These are phyloP conservation scores for Corythornis madagascariensis DNA, from an alignment of 2,113 vertebrate species.

Conservation along the genomic window DNA sequence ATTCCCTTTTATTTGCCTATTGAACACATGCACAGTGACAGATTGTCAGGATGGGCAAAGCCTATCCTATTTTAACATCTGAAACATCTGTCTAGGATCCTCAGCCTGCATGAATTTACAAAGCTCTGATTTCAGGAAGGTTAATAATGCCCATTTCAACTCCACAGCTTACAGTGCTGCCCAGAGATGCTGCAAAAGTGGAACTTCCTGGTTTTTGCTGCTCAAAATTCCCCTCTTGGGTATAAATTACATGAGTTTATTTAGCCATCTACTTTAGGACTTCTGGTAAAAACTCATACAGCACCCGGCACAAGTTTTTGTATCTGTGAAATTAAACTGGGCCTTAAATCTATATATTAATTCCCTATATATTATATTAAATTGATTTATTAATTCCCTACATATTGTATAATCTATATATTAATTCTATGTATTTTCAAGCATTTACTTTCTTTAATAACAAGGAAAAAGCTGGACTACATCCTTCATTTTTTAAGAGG, in stretches of 20 bases:
- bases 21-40: constrained; percentile 49
- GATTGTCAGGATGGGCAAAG: constrained; percentile 62
- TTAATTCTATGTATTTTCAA: background rate
- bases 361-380: no score
- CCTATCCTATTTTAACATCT: constrained; percentile 51
- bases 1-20: constrained; percentile 47
- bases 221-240: background rate
- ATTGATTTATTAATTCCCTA: no score
- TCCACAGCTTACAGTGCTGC: background rate
- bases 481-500: background rate
- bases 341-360: background rate
- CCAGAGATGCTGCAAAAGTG: background rate
- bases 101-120: background rate
- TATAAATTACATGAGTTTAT: background rate
- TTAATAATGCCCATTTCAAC: background rate
- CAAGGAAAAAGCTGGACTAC: background rate
- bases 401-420: background rate
- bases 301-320: background rate
- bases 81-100: constrained; percentile 45
- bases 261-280: background rate
- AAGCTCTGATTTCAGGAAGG: background rate
- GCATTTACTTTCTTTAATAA: constrained; percentile 25
- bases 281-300: background rate
- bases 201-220: background rate
- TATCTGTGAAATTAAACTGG: background rate